phyloP scores from a whole-genome alignment of 2,888 invertebrate species.

The Caenorhabditis sulstoni region DNA sequence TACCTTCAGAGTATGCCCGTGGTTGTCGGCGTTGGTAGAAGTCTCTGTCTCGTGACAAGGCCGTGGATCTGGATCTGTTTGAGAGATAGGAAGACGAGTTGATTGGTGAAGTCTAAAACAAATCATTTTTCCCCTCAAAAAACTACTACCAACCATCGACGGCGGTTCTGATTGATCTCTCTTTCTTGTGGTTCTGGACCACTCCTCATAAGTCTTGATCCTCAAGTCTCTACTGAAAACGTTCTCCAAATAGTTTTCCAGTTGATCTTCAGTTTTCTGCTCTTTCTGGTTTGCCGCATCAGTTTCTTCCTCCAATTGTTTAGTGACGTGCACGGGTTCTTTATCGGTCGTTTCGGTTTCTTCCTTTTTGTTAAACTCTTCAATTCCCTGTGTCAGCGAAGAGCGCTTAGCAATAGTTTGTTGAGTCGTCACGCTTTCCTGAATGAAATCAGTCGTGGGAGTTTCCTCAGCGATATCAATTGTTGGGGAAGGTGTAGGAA shows the following conservation, averaged over 20 bases:
- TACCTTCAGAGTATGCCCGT: conserved; percentile 36
- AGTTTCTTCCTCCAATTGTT: not conserved
- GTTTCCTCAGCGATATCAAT: conserved; percentile 21
- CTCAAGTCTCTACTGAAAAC: conserved; percentile 38
- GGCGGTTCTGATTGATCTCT: conserved; percentile 39
- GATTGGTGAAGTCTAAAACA: conserved; percentile 17
- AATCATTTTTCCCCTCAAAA: not conserved
- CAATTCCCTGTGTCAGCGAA: not conserved
- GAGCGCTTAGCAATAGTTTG: conserved; percentile 20
- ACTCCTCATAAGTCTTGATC: conserved; percentile 60
- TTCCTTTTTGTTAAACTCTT: not conserved
- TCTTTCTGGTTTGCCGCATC: not conserved
- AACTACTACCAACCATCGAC: conserved; percentile 7
- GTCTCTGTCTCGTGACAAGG: too few relatives aligned
- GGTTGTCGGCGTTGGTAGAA: not conserved
- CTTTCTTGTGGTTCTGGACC: conserved; percentile 37
- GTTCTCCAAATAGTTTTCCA: conserved; percentile 5
- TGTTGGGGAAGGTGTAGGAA: conserved; percentile 31
- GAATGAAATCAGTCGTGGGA: conserved; percentile 3
- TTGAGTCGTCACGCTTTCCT: conserved; percentile 5
- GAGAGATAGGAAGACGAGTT: conserved; percentile 29
- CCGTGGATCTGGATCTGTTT: conserved; percentile 6
- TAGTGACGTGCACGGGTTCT: conserved; percentile 11
- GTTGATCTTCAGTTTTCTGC: not conserved
- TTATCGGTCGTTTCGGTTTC: conserved; percentile 12